Conservation (phyloP, 2,113 vertebrate genomes). For the Colaptes auratus region DNA sequence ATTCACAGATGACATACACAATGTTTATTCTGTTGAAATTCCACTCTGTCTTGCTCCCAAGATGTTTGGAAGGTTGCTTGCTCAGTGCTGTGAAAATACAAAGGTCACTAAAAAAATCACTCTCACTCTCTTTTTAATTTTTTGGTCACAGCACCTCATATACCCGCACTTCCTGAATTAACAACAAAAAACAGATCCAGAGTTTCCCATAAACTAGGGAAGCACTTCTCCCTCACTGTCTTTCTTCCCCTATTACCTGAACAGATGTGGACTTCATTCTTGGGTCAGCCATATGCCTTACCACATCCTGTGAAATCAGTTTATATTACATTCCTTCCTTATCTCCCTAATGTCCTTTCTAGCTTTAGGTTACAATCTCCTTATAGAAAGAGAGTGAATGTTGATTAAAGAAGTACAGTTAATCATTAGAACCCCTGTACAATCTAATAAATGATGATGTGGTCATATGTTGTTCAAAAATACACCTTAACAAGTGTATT, state of each 20-base stretch:
- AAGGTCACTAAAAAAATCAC: constrained; percentile 2
- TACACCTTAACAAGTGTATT: not conserved
- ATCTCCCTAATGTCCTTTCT: not conserved
- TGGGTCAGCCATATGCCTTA: not conserved
- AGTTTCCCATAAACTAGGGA: not conserved
- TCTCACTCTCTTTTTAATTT: not conserved
- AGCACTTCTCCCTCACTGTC: not conserved
- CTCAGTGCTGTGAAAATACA: not conserved
- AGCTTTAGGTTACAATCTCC: not conserved
- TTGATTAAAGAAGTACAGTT: not conserved
- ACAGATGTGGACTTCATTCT: constrained; percentile 17
- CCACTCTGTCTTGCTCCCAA: not conserved
- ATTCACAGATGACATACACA: not conserved
- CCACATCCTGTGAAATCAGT: not conserved
- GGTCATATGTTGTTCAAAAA: not conserved
- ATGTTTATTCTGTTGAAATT: not conserved
- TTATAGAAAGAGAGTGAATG: not conserved
- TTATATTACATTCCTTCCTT: constrained; percentile 33
- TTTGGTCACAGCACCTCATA: not conserved
- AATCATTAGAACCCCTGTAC: not conserved
- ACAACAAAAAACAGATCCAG: constrained; percentile 1
- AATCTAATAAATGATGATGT: not conserved
- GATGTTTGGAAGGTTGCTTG: not conserved
- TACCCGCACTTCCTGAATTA: not conserved
- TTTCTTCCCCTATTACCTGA: constrained; percentile 7